Base-by-base conservation (phyloP, 1,140 invertebrate genomes). In the Meteorus sp. region DNA sequence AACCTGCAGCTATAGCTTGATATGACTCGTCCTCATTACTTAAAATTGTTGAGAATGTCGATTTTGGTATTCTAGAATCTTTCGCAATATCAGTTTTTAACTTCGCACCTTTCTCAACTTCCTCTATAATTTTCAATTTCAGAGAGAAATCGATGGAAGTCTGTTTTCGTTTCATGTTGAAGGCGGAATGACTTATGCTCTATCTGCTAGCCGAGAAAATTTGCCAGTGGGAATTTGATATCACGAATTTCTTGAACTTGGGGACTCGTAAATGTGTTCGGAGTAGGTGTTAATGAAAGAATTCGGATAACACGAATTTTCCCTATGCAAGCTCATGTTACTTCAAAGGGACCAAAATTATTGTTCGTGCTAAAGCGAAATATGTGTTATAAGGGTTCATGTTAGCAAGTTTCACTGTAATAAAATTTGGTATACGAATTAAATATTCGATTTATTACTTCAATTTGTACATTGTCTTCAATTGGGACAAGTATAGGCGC, bases 141-240 rank as follows among this genome's bases (percentile, higher is more conserved):
- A 31, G 8, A 27, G 47, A 50, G n/a, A 50, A 50, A 50, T 50
- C 23, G 25, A 50, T 29, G 31, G 47, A 50, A 50, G 47, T 29
- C 47, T 50, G 25, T 50, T 50, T 50, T 17, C 47, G 47, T 29
- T 50, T 50, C 47, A 50, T 50, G 25, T 50, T 50, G 47, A 50
- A n/a, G 47, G 25, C 25, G 8, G 8, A 50, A 23, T 50, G 35
- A 37, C 35, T 37, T 13, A 37, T 15, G 35, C 35, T n/a, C n/a
- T n/a, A n/a, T 37, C 35, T 37, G 35, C 35, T 37, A 37, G 35
- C 35, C 35, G 35, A 11, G 35, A 37, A 37, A 37, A 37, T 37
- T 37, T 37, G 35, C n/a, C 11, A 15, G 35, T 37, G 35, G 35
- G 35, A 15, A 37, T 37, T 37, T 37, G 35, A 37, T 37, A 37